Percentiles rank a stretch among this genome's conserved stretches.
These are phyloP conservation scores for Leptogaster cylindrica DNA, from an alignment of 2,888 invertebrate species.

Conservation along the genomic window DNA sequence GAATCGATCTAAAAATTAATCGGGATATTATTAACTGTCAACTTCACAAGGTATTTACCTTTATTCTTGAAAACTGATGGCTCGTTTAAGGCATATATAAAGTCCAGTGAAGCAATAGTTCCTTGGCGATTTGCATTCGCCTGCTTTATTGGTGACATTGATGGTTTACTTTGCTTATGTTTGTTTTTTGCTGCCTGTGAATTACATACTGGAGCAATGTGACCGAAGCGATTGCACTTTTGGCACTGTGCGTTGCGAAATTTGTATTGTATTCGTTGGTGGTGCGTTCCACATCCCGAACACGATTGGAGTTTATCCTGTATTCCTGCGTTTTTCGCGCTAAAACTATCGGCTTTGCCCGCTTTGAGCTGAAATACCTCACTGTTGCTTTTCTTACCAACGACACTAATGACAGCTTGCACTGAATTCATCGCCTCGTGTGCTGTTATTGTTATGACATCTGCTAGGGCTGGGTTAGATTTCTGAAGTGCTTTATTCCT, in stretches of 20 bases:
- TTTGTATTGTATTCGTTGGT: too few relatives aligned
- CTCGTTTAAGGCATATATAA: slow-evolving; percentile 40
- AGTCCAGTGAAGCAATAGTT: slow-evolving; percentile 42
- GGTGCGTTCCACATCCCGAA: slow-evolving; percentile 27
- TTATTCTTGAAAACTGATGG: too few relatives aligned
- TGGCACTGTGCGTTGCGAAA: too few relatives aligned
- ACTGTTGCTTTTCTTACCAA: not conserved
- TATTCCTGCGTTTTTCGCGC: not conserved
- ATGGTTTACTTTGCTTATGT: too few relatives aligned
- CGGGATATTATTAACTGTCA: not conserved
- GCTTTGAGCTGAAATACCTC: not conserved
- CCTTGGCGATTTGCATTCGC: not conserved
- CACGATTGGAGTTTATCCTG: slow-evolving; percentile 38
- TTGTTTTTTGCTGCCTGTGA: too few relatives aligned
- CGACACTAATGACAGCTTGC: not conserved
- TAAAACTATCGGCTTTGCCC: not conserved
- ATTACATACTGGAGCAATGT: too few relatives aligned
- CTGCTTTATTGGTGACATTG: slow-evolving; percentile 6
- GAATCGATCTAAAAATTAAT: slow-evolving; percentile 46
- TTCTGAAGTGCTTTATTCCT: not conserved
- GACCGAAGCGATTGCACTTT: too few relatives aligned
- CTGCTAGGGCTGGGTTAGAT: not conserved
- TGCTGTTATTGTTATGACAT: not conserved
- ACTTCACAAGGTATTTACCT: not conserved
- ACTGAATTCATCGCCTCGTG: not conserved